These are phyloP conservation scores for Takifugu bimaculatus DNA, from an alignment of 2,113 vertebrate species.

Conservation along the genomic window DNA sequence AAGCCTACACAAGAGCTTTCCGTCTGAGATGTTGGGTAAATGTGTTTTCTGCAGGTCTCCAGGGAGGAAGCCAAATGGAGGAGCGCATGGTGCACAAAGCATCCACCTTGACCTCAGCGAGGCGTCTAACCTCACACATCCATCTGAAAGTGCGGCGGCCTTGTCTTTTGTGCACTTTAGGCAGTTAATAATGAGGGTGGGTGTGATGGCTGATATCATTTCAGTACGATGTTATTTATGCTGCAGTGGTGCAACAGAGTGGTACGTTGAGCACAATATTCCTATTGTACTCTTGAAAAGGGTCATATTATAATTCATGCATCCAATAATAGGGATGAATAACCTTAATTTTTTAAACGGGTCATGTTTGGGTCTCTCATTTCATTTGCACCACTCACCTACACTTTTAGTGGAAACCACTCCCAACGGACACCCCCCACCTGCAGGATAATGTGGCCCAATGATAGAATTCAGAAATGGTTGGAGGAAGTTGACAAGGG, in stretches of 20 bases:
- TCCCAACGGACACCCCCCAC: too few species aligned
- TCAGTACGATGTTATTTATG: neutral
- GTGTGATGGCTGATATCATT: constrained; percentile 15
- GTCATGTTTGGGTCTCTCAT: too few species aligned
- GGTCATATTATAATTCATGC: neutral
- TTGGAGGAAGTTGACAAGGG: too few species aligned
- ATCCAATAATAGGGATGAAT: neutral
- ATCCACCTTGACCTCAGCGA: constrained; percentile 52
- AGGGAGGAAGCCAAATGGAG: constrained; percentile 41
- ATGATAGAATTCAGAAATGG: too few species aligned
- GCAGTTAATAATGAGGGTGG: constrained; percentile 35
- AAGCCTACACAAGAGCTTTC: constrained; percentile 54
- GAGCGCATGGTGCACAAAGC: constrained; percentile 48
- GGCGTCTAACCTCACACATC: constrained; percentile 52
- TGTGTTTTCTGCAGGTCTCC: constrained; percentile 49
- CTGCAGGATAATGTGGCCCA: too few species aligned
- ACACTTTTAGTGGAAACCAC: too few species aligned
- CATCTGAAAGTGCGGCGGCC: constrained; percentile 13
- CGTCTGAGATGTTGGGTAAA: constrained; percentile 55
- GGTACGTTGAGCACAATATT: too few species aligned
- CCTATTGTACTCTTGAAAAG: neutral
- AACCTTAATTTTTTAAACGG: too few species aligned
- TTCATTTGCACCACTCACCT: too few species aligned
- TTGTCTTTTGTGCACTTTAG: constrained; percentile 39
- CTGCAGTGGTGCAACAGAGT: too few species aligned